phyloP scores from a whole-genome alignment of 1,140 invertebrate species.

The Eumaeus atala region DNA sequence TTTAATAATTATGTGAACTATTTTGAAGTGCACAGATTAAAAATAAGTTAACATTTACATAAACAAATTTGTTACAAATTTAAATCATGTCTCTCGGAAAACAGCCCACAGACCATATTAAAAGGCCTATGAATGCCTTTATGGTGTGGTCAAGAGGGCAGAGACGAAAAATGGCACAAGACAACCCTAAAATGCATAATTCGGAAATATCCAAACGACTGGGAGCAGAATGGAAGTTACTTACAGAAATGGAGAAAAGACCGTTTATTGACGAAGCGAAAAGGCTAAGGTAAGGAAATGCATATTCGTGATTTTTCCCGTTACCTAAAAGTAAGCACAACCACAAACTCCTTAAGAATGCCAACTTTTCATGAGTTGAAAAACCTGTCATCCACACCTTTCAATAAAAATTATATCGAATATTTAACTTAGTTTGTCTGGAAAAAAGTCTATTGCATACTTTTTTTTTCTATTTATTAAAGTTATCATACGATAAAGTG shows the following conservation, averaged over 20 bases:
- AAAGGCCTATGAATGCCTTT: constrained; percentile 94
- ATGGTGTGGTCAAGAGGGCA: constrained; percentile 95
- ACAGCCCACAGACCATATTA: constrained; percentile 83
- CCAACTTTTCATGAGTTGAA: too few relatives aligned
- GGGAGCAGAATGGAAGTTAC: constrained; percentile 92
- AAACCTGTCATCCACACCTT: too few relatives aligned
- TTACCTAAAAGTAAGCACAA: too few relatives aligned
- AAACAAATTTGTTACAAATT: constrained; percentile 18
- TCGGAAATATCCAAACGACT: constrained; percentile 94
- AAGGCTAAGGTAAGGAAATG: constrained; percentile 84
- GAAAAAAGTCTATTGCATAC: too few relatives aligned
- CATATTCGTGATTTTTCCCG: neutral
- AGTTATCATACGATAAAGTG: too few relatives aligned
- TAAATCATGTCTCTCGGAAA: constrained; percentile 58
- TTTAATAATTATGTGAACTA: constrained; percentile 9
- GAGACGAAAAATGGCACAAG: constrained; percentile 95
- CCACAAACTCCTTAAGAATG: too few relatives aligned
- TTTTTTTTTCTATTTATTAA: too few relatives aligned
- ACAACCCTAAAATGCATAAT: constrained; percentile 99
- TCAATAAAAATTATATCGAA: too few relatives aligned
- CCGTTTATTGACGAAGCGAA: constrained; percentile 99
- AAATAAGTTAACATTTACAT: constrained; percentile 16
- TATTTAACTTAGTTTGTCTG: too few relatives aligned
- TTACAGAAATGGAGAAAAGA: constrained; percentile 90
- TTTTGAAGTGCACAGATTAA: constrained; percentile 6